Evolutionary conservation across 2,113 vertebrate species (phyloP).

Genomic region (Nothobranchius furzeri): DNA sequence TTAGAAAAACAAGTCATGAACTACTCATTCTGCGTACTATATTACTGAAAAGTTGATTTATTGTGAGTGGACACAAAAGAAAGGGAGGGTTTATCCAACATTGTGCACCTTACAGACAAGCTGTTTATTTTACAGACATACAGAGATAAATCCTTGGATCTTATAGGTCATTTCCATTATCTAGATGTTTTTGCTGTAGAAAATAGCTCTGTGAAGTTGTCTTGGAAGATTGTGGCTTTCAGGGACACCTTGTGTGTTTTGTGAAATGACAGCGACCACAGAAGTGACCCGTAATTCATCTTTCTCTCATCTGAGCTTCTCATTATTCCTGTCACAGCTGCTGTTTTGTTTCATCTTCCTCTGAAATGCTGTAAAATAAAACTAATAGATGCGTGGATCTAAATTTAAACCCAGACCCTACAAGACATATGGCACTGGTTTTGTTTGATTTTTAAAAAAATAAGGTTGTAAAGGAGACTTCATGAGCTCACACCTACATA

Average conservation of each 20-base stretch:
- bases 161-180: background rate
- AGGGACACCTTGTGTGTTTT: conserved; percentile 5
- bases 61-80: background rate
- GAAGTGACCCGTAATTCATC: conserved; percentile 41
- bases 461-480: conserved; percentile 21
- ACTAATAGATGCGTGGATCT: conserved; percentile 7
- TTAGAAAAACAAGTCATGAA: conserved; percentile 3
- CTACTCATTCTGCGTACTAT: background rate
- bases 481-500: background rate
- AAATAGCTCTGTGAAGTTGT: background rate
- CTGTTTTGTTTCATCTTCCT: conserved; percentile 26
- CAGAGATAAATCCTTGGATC: background rate
- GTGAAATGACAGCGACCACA: conserved; percentile 26
- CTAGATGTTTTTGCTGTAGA: background rate
- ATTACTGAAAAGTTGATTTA: background rate
- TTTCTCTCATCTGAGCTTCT: conserved; percentile 23
- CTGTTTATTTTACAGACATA: background rate
- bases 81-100: background rate
- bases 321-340: conserved; percentile 26
- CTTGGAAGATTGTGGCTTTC: conserved; percentile 11
- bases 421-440: conserved; percentile 11
- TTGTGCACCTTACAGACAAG: background rate
- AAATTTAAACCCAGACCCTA: conserved; percentile 14
- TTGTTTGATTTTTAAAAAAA: conserved; percentile 8
- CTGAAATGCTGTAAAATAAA: conserved; percentile 28